These are phyloP conservation scores for Phaonia tiefii DNA, from an alignment of 2,888 invertebrate species.

Conservation along the genomic window DNA sequence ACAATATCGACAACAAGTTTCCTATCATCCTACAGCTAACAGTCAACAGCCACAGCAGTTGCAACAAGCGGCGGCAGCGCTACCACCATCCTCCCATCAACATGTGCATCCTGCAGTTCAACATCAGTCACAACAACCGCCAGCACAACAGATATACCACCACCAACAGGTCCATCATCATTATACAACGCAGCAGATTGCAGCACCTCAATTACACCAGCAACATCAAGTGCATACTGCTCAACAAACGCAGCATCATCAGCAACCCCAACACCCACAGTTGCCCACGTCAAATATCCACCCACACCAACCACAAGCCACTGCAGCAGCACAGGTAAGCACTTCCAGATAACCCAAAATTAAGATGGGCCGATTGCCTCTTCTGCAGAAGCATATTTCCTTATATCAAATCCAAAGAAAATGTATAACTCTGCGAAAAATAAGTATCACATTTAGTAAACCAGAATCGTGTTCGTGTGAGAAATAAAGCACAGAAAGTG, in stretches of 20 bases:
- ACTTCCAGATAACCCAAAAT: too few species aligned
- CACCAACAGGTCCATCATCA: conserved; percentile 52
- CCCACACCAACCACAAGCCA: conserved; percentile 9
- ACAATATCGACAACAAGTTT: conserved; percentile 50
- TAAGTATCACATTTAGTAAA: too few species aligned
- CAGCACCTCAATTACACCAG: conserved; percentile 53
- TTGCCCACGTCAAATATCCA: conserved; percentile 21
- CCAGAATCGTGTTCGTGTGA: too few species aligned
- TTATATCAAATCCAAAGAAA: too few species aligned
- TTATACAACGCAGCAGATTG: conserved; percentile 35
- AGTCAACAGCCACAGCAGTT: conserved; percentile 42
- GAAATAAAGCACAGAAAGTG: too few species aligned
- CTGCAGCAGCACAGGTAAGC: conserved; percentile 19
- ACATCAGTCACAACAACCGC: conserved; percentile 35
- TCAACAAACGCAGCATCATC: conserved; percentile 42
- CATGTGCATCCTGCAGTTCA: conserved; percentile 40
- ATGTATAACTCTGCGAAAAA: too few species aligned
- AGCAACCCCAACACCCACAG: conserved; percentile 46
- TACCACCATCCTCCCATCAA: conserved; percentile 40
- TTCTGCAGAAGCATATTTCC: too few species aligned
- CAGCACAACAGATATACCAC: conserved; percentile 53
- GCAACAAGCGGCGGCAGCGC: conserved; percentile 33
- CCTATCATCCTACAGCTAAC: conserved; percentile 49
- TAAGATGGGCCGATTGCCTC: too few species aligned
- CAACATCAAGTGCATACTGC: conserved; percentile 51